phyloP scores from a whole-genome alignment of 2,888 invertebrate species.

The Drosophila nigricruria region DNA sequence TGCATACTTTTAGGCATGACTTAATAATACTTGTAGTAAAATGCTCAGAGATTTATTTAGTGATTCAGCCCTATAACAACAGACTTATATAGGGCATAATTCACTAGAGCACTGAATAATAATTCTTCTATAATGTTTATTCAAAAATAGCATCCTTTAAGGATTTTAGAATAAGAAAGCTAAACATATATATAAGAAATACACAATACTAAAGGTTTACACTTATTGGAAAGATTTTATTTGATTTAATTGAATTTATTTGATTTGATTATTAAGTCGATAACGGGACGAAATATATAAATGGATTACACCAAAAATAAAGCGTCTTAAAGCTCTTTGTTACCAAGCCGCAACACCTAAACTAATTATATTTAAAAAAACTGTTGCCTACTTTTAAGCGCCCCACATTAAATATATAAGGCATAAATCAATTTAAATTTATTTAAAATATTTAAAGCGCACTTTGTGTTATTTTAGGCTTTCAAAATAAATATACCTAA shows the following conservation, averaged over 20 bases:
- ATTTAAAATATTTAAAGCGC: neutral
- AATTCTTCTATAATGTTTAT: neutral
- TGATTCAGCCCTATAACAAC: neutral
- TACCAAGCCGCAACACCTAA: neutral
- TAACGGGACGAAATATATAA: too few species aligned
- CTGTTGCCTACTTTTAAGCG: slow-evolving; percentile 14
- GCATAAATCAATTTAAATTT: neutral
- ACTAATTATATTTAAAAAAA: neutral
- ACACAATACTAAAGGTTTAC: neutral
- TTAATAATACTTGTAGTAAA: neutral
- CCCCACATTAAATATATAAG: too few species aligned
- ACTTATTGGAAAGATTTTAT: neutral
- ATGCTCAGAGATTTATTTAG: neutral
- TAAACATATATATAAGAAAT: too few species aligned
- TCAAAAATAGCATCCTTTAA: too few species aligned
- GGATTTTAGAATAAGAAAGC: too few species aligned
- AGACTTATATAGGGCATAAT: neutral
- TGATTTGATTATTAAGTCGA: too few species aligned
- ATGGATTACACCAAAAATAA: too few species aligned
- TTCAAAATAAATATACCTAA: neutral
- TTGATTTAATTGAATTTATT: neutral
- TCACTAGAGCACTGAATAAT: neutral
- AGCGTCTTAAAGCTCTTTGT: neutral
- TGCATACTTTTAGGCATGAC: slow-evolving; percentile 2
- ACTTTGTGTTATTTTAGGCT: neutral